phyloP scores from a whole-genome alignment of 2,113 vertebrate genomes.

The Oreochromis spilurus region DNA sequence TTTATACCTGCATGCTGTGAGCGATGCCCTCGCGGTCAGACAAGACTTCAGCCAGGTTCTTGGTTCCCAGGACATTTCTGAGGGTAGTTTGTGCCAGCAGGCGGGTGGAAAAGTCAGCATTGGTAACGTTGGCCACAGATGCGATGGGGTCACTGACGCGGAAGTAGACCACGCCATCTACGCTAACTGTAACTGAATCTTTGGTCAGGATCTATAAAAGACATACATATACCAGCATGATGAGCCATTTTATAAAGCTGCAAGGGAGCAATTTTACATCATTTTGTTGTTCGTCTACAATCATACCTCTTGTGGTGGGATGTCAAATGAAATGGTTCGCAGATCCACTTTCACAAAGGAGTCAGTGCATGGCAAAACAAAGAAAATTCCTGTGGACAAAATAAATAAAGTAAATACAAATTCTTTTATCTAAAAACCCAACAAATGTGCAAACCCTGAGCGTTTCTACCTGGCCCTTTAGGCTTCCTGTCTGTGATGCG shows the following conservation, averaged over 20 bases:
- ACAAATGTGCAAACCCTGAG: background rate
- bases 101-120: slow-evolving; percentile 80
- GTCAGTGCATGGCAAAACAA: slow-evolving; percentile 92
- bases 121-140: slow-evolving; percentile 80
- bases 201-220: slow-evolving; percentile 80
- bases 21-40: slow-evolving; percentile 83
- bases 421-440: background rate
- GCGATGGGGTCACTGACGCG: slow-evolving; percentile 78
- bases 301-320: slow-evolving; percentile 93
- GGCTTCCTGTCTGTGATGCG: slow-evolving; percentile 79
- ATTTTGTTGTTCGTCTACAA: background rate
- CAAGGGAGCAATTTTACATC: background rate
- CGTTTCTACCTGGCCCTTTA: slow-evolving; percentile 82
- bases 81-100: slow-evolving; percentile 85
- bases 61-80: slow-evolving; percentile 84
- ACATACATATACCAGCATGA: background rate
- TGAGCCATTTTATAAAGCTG: background rate
- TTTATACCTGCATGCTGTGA: slow-evolving; percentile 81
- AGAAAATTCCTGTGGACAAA: slow-evolving; percentile 84
- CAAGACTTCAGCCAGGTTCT: slow-evolving; percentile 80
- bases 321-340: slow-evolving; percentile 95
- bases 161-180: slow-evolving; percentile 87
- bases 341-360: slow-evolving; percentile 92
- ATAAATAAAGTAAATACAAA: background rate
- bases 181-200: slow-evolving; percentile 82